phyloP scores from a whole-genome alignment of 2,888 invertebrate genomes.

The Brachynemurus nebulosus region DNA sequence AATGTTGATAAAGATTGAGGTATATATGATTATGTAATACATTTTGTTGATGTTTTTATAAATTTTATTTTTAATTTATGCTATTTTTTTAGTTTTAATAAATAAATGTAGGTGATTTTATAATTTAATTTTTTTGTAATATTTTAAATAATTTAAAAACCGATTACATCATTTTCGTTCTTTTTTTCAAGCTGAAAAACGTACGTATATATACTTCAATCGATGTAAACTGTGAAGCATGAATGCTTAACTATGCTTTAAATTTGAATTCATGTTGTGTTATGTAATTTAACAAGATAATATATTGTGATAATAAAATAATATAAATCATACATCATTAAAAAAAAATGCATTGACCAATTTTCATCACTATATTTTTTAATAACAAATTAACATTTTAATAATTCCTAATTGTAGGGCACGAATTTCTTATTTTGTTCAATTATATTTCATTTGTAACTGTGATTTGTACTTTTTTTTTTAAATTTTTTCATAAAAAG shows the following conservation, averaged over 20 bases:
- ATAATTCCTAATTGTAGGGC: not conserved
- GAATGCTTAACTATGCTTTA: not conserved
- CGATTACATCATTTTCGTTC: too few relatives aligned
- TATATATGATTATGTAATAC: not conserved
- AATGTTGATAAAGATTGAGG: not conserved
- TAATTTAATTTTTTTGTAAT: not conserved
- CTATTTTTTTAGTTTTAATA: not conserved
- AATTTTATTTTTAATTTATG: not conserved
- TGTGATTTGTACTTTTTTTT: too few relatives aligned
- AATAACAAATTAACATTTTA: not conserved
- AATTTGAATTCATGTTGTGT: not conserved
- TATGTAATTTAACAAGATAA: conserved; percentile 1
- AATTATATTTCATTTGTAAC: too few relatives aligned
- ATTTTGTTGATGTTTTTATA: not conserved
- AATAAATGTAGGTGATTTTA: not conserved
- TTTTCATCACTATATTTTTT: not conserved
- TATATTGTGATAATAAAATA: conserved; percentile 1
- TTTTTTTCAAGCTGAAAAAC: too few relatives aligned
- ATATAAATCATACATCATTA: not conserved
- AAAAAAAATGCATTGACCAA: not conserved
- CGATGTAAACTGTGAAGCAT: not conserved
- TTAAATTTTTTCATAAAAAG: too few relatives aligned
- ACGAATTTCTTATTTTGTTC: not conserved
- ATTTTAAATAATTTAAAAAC: not conserved
- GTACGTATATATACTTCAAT: not conserved